A percentile compares a stretch with the other conserved stretches of the same genome.
Conservation (phyloP, 2,888 invertebrate genomes). For the Dicranocentrus wangi region DNA sequence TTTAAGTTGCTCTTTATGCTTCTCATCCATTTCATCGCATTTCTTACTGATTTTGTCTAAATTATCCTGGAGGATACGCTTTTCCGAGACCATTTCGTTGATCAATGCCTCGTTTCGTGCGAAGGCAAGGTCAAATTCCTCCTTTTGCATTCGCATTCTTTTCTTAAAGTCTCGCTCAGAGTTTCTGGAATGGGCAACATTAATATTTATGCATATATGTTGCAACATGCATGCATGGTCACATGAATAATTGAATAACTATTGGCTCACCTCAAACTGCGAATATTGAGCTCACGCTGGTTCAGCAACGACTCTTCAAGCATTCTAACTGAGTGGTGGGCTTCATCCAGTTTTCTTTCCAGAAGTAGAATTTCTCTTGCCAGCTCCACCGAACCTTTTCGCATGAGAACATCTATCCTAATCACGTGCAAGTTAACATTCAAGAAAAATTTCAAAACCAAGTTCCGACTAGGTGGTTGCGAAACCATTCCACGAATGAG, state of each 20-base stretch:
- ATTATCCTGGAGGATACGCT: slow-evolving; percentile 84
- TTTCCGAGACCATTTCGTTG: slow-evolving; percentile 78
- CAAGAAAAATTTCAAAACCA: no score
- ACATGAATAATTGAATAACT: not conserved
- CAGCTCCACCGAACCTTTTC: slow-evolving; percentile 79
- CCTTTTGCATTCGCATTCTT: slow-evolving; percentile 79
- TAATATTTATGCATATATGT: not conserved
- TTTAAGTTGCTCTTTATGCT: slow-evolving; percentile 81
- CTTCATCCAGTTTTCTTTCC: slow-evolving; percentile 79
- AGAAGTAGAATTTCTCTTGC: slow-evolving; percentile 80
- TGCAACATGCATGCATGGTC: not conserved
- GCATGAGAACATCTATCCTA: no score
- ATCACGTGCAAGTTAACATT: no score
- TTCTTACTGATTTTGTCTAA: slow-evolving; percentile 82
- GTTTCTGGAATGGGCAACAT: slow-evolving; percentile 58
- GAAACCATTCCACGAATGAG: no score
- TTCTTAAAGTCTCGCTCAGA: slow-evolving; percentile 76
- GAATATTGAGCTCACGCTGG: slow-evolving; percentile 77
- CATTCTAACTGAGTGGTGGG: slow-evolving; percentile 78
- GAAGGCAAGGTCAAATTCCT: slow-evolving; percentile 84
- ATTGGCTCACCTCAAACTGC: slow-evolving; percentile 74
- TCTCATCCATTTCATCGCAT: slow-evolving; percentile 81
- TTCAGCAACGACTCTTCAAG: slow-evolving; percentile 80
- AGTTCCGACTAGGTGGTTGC: no score
- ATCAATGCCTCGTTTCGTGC: slow-evolving; percentile 86